These are phyloP conservation scores for Baronia brevicornis DNA, from an alignment of 2,888 invertebrate species.

Conservation along the genomic window DNA sequence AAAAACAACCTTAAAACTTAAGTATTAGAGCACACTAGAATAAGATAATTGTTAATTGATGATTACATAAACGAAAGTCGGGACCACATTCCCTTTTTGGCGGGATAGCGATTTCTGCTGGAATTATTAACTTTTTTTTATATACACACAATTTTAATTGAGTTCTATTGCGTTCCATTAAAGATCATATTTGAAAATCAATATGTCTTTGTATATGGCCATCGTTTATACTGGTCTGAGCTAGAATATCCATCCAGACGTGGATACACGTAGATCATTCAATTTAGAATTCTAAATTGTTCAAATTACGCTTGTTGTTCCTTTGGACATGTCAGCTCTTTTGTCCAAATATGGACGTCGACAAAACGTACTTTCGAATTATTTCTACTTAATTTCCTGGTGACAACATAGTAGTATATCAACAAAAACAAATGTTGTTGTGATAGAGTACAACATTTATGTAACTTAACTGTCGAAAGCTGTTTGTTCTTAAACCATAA, in stretches of 20 bases:
- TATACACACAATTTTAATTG: constrained; percentile 19
- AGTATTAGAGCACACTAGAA: neutral
- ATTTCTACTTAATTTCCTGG: constrained; percentile 9
- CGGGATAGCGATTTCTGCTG: constrained; percentile 19
- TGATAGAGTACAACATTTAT: constrained; percentile 1
- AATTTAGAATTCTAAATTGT: constrained; percentile 27
- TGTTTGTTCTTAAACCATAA: neutral
- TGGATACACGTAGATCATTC: constrained; percentile 24
- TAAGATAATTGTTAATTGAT: constrained; percentile 15
- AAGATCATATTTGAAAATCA: constrained; percentile 6
- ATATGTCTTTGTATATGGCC: constrained; percentile 1
- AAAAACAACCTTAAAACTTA: constrained; percentile 8
- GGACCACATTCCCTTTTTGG: constrained; percentile 19
- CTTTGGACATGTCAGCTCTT: constrained; percentile 1
- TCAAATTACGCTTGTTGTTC: constrained; percentile 28
- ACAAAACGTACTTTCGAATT: constrained; percentile 9
- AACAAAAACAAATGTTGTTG: constrained; percentile 3
- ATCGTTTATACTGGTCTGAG: constrained; percentile 31
- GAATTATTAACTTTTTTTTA: constrained; percentile 18
- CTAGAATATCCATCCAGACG: constrained; percentile 46
- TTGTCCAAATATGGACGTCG: constrained; percentile 10
- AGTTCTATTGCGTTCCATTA: constrained; percentile 21
- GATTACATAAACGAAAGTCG: constrained; percentile 17
- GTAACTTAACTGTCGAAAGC: constrained; percentile 5
- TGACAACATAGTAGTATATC: neutral